Conservation (phyloP, 2,797 vertebrate genomes). For the Cryptoblepharus egeriae region DNA sequence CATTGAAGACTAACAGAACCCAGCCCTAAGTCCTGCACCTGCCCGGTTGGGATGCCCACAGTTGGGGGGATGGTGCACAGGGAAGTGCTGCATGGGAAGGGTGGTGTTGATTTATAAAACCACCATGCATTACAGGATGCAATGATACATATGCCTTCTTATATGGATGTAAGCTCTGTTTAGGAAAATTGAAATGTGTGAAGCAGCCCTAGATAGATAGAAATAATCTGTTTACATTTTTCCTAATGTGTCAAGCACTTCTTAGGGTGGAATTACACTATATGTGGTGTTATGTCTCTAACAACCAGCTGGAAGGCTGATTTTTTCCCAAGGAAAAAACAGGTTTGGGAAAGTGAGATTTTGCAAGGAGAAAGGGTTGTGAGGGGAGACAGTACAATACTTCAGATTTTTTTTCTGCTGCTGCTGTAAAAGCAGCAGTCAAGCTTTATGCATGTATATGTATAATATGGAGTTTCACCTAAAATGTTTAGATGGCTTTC, state of each 20-base stretch:
- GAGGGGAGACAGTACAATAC: no score
- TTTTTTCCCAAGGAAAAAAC: neutral
- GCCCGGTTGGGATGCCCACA: no score
- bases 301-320: neutral
- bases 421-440: neutral
- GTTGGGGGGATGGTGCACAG: no score
- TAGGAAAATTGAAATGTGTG: neutral
- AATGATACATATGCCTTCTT: neutral
- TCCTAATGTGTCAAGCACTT: no score
- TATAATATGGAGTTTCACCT: neutral
- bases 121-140: neutral
- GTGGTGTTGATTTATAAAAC: no score
- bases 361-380: neutral
- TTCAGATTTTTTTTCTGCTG: neutral
- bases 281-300: neutral
- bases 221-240: no score
- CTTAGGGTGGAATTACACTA: neutral
- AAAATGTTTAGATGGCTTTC: neutral
- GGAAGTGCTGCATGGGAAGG: no score
- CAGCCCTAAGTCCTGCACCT: no score
- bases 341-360: neutral
- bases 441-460: neutral
- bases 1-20: no score
- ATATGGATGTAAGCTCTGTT: neutral
- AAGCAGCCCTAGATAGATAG: neutral